Percentiles rank a stretch among this genome's conserved stretches.
These are phyloP conservation scores for Echinarachnius parma DNA, from an alignment of 53 echinoderm and acorn worm species.

Conservation along the genomic window DNA sequence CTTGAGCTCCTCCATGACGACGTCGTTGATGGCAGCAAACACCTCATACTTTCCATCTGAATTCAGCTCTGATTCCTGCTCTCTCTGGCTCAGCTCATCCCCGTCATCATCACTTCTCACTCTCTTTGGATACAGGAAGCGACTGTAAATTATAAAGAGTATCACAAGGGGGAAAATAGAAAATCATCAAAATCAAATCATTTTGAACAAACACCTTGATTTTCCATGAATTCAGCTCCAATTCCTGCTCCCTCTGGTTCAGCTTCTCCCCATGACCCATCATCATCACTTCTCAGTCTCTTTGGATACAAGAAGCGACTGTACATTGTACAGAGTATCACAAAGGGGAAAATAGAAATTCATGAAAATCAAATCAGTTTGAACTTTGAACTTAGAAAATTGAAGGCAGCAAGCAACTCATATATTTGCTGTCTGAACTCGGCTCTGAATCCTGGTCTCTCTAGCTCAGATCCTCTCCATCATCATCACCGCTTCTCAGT, in stretches of 20 bases:
- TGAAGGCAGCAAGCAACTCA: no score
- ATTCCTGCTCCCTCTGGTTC: conserved; percentile 32
- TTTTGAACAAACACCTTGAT: no score
- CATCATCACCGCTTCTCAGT: conserved; percentile 3
- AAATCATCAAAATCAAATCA: no score
- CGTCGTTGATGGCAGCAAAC: conserved; percentile 74
- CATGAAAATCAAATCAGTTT: no score
- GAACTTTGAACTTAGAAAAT: no score
- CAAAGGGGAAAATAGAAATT: background rate
- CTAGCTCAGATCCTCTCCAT: conserved; percentile 4
- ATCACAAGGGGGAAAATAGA: background rate
- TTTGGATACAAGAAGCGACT: conserved; percentile 87
- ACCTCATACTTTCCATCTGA: conserved; percentile 90
- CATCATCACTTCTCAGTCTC: conserved; percentile 10
- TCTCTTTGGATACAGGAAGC: conserved; percentile 75
- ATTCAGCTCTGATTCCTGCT: conserved; percentile 28
- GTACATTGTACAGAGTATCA: conserved; percentile 15
- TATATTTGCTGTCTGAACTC: no score
- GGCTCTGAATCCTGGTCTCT: conserved; percentile 36
- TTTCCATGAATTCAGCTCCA: conserved; percentile 15
- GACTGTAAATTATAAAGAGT: conserved; percentile 55
- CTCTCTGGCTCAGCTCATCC: conserved; percentile 18
- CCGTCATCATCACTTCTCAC: conserved; percentile 4
- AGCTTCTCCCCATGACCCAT: conserved; percentile 1
- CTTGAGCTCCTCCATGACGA: conserved; percentile 67